A percentile compares a stretch with the other conserved stretches of the same genome.
phyloP scores from a whole-genome alignment of 2,888 invertebrate genomes.

The Sesia apiformis region DNA sequence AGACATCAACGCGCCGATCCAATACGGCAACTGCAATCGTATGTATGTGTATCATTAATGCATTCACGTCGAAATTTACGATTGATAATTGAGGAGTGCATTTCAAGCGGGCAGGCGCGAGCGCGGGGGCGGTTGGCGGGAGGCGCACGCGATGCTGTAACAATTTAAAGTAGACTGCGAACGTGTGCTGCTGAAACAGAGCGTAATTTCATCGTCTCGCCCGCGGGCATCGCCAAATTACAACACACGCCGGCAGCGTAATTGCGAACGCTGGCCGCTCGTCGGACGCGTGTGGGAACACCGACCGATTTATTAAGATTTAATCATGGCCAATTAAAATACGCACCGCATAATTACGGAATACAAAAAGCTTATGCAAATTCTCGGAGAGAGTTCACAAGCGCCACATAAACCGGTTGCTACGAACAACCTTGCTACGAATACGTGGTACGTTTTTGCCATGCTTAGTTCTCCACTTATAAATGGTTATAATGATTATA shows the following conservation, averaged over 20 bases:
- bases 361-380: constrained; percentile 56
- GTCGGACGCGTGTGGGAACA: constrained; percentile 54
- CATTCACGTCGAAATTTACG: constrained; percentile 57
- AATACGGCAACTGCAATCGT: background rate
- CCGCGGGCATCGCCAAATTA: constrained; percentile 58
- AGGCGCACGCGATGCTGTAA: constrained; percentile 15
- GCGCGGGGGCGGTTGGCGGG: constrained; percentile 31
- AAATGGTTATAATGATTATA: too few relatives aligned
- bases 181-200: constrained; percentile 32
- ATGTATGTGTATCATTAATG: constrained; percentile 23
- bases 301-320: constrained; percentile 68
- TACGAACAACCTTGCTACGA: constrained; percentile 11
- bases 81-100: constrained; percentile 66
- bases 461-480: too few relatives aligned
- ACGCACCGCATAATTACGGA: constrained; percentile 54
- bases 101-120: constrained; percentile 16
- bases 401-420: constrained; percentile 24
- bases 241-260: constrained; percentile 50
- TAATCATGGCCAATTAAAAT: constrained; percentile 68
- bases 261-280: constrained; percentile 43
- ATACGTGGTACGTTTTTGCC: background rate
- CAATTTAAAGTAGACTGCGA: background rate
- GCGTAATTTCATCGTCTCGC: constrained; percentile 55
- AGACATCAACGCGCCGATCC: constrained; percentile 3
- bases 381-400: constrained; percentile 23